Evolutionary conservation across 2,113 vertebrate species (phyloP).

Genomic region (Fregata magnificens): DNA sequence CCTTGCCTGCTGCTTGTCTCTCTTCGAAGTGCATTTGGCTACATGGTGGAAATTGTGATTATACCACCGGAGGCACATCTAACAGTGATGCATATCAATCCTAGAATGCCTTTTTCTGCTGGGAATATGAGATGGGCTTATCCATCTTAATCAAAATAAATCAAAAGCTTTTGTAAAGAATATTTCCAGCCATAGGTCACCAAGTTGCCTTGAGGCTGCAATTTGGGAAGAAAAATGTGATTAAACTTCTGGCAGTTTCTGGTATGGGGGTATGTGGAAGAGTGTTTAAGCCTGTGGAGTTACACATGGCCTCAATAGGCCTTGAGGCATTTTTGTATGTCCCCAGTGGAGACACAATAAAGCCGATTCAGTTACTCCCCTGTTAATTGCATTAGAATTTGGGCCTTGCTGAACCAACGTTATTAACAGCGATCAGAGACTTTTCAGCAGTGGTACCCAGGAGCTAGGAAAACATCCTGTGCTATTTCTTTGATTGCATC

Average conservation of each 20-base stretch:
- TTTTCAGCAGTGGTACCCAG: background rate
- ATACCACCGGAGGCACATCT: background rate
- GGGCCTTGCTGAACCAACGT: background rate
- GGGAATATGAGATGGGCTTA: background rate
- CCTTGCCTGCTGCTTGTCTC: background rate
- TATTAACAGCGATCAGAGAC: background rate
- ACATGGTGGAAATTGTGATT: background rate
- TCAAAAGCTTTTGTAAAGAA: background rate
- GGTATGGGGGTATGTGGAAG: background rate
- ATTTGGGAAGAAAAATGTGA: background rate
- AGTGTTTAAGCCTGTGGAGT: background rate
- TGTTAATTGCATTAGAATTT: background rate
- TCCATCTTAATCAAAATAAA: background rate
- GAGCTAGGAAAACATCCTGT: background rate
- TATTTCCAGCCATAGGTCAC: background rate
- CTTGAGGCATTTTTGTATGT: background rate
- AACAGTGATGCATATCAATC: background rate
- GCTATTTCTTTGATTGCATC: background rate
- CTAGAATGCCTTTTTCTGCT: background rate
- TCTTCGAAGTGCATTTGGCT: background rate
- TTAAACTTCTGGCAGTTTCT: background rate
- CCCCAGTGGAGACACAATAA: background rate
- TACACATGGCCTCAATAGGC: background rate
- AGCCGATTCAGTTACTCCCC: background rate
- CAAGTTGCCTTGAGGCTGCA: background rate